phyloP scores from a whole-genome alignment of 2,113 vertebrate species.

The Rattus norvegicus region DNA sequence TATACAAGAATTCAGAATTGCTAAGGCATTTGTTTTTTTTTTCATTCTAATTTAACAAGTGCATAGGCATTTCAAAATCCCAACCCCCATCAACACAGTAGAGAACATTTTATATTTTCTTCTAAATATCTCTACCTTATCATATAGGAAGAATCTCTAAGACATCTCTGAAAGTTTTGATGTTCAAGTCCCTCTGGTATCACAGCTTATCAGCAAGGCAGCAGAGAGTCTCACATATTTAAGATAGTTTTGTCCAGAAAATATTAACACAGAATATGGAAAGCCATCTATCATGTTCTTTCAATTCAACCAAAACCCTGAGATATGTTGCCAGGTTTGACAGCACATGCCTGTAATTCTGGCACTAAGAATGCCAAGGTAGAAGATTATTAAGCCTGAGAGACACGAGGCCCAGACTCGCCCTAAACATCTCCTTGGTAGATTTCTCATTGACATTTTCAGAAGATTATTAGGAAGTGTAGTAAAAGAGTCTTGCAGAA shows the following conservation, averaged over 20 bases:
- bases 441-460: conserved; percentile 43
- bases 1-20: neutral
- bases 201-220: neutral
- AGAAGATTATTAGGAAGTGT: neutral
- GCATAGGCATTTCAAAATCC: neutral
- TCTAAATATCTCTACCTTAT: neutral
- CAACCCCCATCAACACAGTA: neutral
- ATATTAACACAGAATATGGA: neutral
- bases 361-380: neutral
- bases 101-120: neutral
- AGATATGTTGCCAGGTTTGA: neutral
- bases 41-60: neutral
- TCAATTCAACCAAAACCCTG: neutral
- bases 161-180: neutral
- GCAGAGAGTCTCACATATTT: conserved; percentile 14
- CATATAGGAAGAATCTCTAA: neutral
- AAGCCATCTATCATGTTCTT: neutral
- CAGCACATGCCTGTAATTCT: neutral
- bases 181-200: neutral
- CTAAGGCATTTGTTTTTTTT: conserved; percentile 14
- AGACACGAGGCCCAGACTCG: neutral
- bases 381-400: neutral
- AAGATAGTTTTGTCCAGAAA: neutral
- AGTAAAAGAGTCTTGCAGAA: neutral
- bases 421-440: neutral